A percentile compares a stretch with the other conserved stretches of the same genome.
These are phyloP conservation scores for Octodon degus DNA, from an alignment of 2,113 vertebrate species.

Conservation along the genomic window DNA sequence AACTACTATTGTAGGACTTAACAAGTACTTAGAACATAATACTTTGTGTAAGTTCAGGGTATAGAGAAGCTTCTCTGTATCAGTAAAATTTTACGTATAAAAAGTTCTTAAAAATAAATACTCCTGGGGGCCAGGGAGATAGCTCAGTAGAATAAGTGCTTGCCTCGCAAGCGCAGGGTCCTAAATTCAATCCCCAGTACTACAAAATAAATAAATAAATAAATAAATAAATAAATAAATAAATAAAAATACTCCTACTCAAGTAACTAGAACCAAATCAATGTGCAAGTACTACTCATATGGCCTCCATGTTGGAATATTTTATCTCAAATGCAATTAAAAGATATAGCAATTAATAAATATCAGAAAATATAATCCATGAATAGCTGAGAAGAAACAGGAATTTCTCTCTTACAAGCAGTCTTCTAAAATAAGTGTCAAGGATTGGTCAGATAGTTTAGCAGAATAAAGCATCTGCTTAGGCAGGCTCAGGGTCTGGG, in stretches of 20 bases:
- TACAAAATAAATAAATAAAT: no score
- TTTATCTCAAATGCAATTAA: background rate
- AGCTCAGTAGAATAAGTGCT: no score
- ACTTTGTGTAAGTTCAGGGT: conserved; percentile 11
- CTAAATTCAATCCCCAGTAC: no score
- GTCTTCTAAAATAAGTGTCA: background rate
- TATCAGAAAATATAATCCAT: conserved; percentile 36
- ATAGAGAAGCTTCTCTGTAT: background rate
- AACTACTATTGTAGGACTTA: background rate
- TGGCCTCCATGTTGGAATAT: background rate
- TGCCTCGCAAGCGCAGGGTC: no score
- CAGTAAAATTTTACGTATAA: background rate
- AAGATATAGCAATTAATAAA: background rate
- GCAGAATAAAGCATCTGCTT: no score
- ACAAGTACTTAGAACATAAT: background rate
- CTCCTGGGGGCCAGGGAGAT: background rate
- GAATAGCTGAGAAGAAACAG: background rate
- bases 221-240: no score
- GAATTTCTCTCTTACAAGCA: conserved; percentile 4
- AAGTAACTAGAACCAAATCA: conserved; percentile 5
- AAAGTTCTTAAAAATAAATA: conserved; percentile 18
- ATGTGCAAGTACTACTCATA: background rate
- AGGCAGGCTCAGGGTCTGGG: no score
- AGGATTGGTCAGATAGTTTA: no score
- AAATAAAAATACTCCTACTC: background rate